Base-by-base conservation (phyloP, 2,113 vertebrate genomes). In the Gasterosteus aculeatus region DNA sequence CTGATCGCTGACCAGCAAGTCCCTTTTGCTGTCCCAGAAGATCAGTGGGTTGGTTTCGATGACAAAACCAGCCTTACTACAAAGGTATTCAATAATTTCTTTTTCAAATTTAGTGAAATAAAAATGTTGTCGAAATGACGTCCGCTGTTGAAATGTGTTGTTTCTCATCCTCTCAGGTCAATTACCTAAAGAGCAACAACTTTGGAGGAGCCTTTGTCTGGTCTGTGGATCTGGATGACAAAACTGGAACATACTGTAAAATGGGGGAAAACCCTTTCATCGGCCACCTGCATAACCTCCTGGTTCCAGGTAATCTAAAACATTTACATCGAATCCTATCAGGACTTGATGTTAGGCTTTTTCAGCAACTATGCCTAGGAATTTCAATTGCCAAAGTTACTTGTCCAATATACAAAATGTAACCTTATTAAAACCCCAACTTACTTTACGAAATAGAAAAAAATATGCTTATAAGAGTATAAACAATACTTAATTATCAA, bases 151-250 rank as follows among this genome's bases (percentile, higher is more conserved):
- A 63, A 29, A 6, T 61, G 16, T 60, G 41, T 47, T 22, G 11
- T 18, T 38, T 6, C 19, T 46, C 6, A 41, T 18, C 4, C 4
- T 67, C 38, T 49, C 29, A 95, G 94, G 88, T 90, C n/a, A 76
- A 38, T 2, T 95, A 92, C 85, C 61, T 95, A 70, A 94, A 91
- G 69, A 60, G 0, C 2, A 66, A 90, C 2, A 85, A 91, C 29
- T 93, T 93, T 84, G 94, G 94, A 56, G 94, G 94, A 15, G 93
- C 92, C 15, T 92, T 93, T 73, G 77, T 95, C 35, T 95, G 93
- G 93, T 79, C 93, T 53, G 80, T 96, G 67, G 94, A 94, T 58
- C 75, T 96, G 61, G 94, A 96, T 81, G 94, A 95, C 73, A 95
- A 93, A 62, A 69, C 41, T 7, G 94, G 93, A 64, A 63, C 88